Evolutionary conservation across 1,140 invertebrate genomes (phyloP).

Genomic region (Octopus sinensis): DNA sequence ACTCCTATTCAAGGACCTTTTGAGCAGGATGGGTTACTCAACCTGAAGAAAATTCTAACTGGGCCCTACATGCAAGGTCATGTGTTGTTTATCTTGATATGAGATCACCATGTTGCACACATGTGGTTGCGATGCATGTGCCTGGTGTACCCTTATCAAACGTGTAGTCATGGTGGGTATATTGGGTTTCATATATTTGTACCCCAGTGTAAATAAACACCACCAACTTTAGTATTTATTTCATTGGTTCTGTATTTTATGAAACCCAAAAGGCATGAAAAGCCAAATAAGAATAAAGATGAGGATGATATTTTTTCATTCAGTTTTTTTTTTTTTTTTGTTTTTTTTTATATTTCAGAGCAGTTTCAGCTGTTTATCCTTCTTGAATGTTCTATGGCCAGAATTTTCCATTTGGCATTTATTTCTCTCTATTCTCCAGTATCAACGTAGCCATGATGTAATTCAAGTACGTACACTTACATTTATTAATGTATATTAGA

Average conservation of each 20-base stretch:
- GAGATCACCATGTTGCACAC: no score
- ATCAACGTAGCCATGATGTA: constrained; percentile 64
- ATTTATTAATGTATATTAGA: not conserved
- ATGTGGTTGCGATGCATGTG: no score
- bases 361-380: constrained; percentile 51
- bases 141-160: not conserved
- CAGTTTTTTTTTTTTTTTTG: no score
- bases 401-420: constrained; percentile 91
- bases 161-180: not conserved
- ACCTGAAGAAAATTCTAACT: no score
- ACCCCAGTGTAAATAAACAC: not conserved
- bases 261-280: not conserved
- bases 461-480: constrained; percentile 39
- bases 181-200: not conserved
- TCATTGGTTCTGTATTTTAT: not conserved
- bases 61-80: no score
- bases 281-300: not conserved
- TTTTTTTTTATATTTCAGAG: constrained; percentile 39
- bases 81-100: no score
- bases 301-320: not conserved
- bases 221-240: not conserved
- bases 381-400: constrained; percentile 78
- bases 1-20: no score
- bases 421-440: constrained; percentile 78
- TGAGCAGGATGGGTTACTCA: no score